phyloP scores from a whole-genome alignment of 2,888 invertebrate species.

The Pristionchus japonicus region DNA sequence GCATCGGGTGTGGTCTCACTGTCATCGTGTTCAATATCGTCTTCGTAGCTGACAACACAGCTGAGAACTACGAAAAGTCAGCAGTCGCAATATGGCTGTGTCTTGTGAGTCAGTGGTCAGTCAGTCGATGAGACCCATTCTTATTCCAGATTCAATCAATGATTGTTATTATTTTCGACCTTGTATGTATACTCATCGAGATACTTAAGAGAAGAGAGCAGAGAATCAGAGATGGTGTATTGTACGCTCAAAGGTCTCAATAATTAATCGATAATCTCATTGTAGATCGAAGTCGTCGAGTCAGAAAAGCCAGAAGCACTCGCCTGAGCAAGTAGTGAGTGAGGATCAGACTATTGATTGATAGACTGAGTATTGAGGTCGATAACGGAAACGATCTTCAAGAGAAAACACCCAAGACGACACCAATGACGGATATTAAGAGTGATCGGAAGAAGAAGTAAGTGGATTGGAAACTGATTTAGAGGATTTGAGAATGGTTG shows the following conservation, averaged over 20 bases:
- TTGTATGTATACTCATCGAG: background rate
- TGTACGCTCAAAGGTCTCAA: background rate
- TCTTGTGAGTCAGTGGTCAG: background rate
- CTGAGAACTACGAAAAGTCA: background rate
- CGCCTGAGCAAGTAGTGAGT: background rate
- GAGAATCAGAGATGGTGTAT: conserved; percentile 7
- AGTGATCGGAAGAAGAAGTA: conserved; percentile 5
- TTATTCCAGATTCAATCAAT: background rate
- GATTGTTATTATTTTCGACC: background rate
- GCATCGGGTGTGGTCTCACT: background rate
- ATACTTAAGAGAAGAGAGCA: background rate
- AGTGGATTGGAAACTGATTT: background rate
- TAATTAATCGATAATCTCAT: background rate
- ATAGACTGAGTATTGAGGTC: background rate
- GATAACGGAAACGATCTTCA: background rate
- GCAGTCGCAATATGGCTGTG: background rate
- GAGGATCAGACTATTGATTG: background rate
- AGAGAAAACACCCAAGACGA: conserved; percentile 21
- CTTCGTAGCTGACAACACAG: background rate
- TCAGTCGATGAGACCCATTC: background rate
- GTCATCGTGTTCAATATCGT: background rate
- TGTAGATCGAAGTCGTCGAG: background rate
- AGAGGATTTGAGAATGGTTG: background rate
- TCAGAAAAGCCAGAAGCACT: conserved; percentile 15
- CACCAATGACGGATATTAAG: background rate